Conservation (phyloP, 1,140 invertebrate species). For the Drosophila varians region DNA sequence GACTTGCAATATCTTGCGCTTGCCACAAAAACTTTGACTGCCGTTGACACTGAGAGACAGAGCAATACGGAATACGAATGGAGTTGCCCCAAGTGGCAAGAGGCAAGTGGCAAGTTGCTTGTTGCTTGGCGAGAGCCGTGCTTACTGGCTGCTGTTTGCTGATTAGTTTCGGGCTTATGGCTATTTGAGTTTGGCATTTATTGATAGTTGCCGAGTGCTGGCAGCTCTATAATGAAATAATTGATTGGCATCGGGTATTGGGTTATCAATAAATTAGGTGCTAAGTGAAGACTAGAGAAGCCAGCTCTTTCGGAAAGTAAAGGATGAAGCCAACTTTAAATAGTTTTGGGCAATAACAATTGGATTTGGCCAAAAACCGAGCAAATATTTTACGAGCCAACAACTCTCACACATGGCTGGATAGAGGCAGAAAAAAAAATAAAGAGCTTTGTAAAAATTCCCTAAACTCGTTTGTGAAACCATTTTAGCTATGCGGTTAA, state of each 20-base stretch:
- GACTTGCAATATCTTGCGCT: background rate
- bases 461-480: conserved; percentile 14
- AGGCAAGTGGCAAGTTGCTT: conserved; percentile 53
- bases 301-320: conserved; percentile 2
- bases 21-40: background rate
- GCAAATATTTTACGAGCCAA: conserved; percentile 34
- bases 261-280: conserved; percentile 57
- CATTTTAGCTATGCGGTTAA: conserved; percentile 25
- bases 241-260: conserved; percentile 44
- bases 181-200: conserved; percentile 68
- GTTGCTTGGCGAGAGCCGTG: conserved; percentile 34
- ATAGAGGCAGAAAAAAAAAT: background rate
- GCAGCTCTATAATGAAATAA: conserved; percentile 54
- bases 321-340: background rate
- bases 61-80: background rate
- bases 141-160: conserved; percentile 57
- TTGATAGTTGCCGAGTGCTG: conserved; percentile 46
- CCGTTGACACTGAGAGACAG: background rate
- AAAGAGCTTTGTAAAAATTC: conserved; percentile 22
- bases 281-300: conserved; percentile 27
- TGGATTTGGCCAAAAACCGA: conserved; percentile 13
- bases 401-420: conserved; percentile 58
- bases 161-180: conserved; percentile 69
- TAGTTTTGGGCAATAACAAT: conserved; percentile 6
- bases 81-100: conserved; percentile 25